Base-by-base conservation (phyloP, 1,140 invertebrate genomes). In the Bombus superbus region DNA sequence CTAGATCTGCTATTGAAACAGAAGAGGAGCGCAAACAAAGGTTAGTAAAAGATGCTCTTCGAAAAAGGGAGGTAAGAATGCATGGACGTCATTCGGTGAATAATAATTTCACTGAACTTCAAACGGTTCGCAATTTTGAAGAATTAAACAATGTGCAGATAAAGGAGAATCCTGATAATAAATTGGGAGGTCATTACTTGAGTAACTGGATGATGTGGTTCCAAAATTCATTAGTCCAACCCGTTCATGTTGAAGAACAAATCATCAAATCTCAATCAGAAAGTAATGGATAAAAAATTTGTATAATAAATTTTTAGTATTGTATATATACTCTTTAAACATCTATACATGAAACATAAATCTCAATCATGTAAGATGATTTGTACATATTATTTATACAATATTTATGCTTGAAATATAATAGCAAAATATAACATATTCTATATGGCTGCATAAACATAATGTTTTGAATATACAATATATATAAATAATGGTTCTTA, bases 161-260 rank as follows among this genome's bases (percentile, higher is more conserved):
- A 77, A 92, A 87, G 62, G 88, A 92, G 76, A 91, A 91, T 84
- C 83, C 88, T 32, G 91, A 93, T 85, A 91, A 87, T 88, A 88
- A 90, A 75, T 85, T 92, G 64, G 88, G 87, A 38, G 90, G 91
- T 62, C 90, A 93, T 87, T 93, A 93, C 74, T 81, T 94, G 62
- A 92, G 88, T 86, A 93, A 93, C 81, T 94, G 92, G 92, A 92
- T 92, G 87, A 88, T 93, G 91, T 93, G 92, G 93, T 93, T 93
- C 71, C 92, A 93, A 72, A 93, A 92, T 78, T 91, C 89, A 25
- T 77, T 92, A 57, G 73, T 84, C 62, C 92, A 92, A 86, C 87
- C 89, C 13, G 81, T 88, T 80, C 86, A 92, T 69, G 73, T 79
- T 59, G 87, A 78, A 64, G 91, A 92, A 68, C 86, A 88, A 68